Conservation (phyloP, 2,888 invertebrate genomes). For the Polia nebulosa region DNA sequence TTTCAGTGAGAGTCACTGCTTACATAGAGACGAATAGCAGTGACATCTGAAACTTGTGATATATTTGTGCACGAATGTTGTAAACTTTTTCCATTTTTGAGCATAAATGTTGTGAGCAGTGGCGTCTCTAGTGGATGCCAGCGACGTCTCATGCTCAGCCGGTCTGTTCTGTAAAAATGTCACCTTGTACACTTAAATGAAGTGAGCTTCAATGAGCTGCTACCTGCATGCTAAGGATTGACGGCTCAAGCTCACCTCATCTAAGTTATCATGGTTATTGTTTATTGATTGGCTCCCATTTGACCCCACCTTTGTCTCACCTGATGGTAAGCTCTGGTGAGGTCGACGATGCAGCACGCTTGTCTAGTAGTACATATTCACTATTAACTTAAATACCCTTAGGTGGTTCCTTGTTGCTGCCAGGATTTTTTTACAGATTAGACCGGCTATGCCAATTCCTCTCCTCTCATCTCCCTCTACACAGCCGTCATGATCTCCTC, state of each 20-base stretch:
- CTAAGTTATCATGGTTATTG: neutral
- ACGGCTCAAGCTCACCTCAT: neutral
- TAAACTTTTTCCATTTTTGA: too few species aligned
- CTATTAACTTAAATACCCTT: too few species aligned
- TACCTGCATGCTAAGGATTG: neutral
- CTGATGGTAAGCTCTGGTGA: neutral
- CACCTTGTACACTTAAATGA: neutral
- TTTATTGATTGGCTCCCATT: neutral
- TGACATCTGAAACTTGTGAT: neutral
- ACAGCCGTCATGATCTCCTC: constrained; percentile 81
- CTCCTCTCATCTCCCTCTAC: constrained; percentile 37
- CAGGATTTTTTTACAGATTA: neutral
- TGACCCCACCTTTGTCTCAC: neutral
- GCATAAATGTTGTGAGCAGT: neutral
- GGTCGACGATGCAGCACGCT: neutral
- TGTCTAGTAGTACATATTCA: too few species aligned
- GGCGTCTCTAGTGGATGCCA: neutral
- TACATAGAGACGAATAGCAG: too few species aligned
- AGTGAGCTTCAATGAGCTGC: neutral
- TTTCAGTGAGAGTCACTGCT: neutral
- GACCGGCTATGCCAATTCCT: neutral
- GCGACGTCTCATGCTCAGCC: neutral
- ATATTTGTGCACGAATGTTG: too few species aligned
- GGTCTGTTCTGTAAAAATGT: neutral
- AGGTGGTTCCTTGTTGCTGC: neutral